phyloP scores from a whole-genome alignment of 2,888 invertebrate genomes.

The Neoaliturus tenellus region DNA sequence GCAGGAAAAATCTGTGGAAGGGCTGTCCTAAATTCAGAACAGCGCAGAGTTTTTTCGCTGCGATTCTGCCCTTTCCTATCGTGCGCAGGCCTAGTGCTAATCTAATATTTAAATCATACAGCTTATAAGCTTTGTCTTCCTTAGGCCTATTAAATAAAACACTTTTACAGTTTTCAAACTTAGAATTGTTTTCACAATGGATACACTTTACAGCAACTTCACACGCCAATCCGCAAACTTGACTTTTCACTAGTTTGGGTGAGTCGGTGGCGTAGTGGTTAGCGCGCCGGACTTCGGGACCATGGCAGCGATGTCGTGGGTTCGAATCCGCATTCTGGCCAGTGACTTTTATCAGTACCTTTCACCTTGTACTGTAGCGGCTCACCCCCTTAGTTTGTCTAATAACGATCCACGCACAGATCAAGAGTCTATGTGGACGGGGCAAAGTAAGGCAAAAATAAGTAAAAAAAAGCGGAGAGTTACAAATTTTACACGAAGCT shows the following conservation, averaged over 20 bases:
- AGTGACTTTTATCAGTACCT: too few relatives aligned
- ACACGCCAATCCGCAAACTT: slow-evolving; percentile 34
- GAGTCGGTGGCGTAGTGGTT: too few relatives aligned
- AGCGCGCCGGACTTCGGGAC: too few relatives aligned
- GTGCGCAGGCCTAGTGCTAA: slow-evolving; percentile 36
- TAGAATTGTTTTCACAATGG: slow-evolving; percentile 31
- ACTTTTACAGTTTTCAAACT: slow-evolving; percentile 40
- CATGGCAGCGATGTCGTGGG: too few relatives aligned
- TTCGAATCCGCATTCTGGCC: too few relatives aligned
- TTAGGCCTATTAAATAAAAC: slow-evolving; percentile 7
- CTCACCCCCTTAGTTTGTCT: too few relatives aligned
- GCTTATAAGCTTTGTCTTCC: slow-evolving; percentile 3
- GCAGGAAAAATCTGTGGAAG: slow-evolving; percentile 20
- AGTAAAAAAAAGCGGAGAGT: slow-evolving; percentile 30
- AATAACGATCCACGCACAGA: too few relatives aligned
- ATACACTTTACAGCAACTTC: slow-evolving; percentile 29
- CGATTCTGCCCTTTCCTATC: slow-evolving; percentile 38
- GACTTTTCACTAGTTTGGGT: slow-evolving; percentile 31
- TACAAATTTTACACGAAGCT: slow-evolving; percentile 44
- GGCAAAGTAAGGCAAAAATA: too few relatives aligned
- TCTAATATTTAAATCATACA: slow-evolving; percentile 43
- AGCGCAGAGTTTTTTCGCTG: slow-evolving; percentile 43
- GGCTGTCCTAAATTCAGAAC: slow-evolving; percentile 43
- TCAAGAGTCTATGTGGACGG: too few relatives aligned
- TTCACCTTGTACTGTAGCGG: too few relatives aligned